These are phyloP conservation scores for Phataginus tetradactyla DNA, from an alignment of 2,797 vertebrate species.

Conservation along the genomic window DNA sequence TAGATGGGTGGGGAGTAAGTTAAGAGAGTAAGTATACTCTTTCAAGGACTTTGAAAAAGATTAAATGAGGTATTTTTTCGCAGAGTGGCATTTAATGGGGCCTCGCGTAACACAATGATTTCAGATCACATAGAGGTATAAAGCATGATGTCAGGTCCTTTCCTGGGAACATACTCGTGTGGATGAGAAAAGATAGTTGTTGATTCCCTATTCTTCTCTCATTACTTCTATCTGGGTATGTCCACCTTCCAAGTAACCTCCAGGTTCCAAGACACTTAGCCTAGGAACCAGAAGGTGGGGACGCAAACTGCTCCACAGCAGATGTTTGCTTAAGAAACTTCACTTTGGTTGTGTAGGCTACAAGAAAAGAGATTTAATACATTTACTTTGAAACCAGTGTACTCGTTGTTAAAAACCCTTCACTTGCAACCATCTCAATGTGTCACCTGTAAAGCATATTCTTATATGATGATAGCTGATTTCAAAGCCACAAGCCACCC, in stretches of 20 bases:
- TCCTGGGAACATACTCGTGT: not conserved
- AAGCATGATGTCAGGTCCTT: not conserved
- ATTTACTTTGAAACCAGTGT: not conserved
- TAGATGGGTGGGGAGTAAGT: not conserved
- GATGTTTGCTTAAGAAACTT: not conserved
- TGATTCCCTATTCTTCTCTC: not conserved
- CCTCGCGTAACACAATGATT: not conserved
- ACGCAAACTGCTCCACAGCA: not conserved
- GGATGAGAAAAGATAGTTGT: not conserved
- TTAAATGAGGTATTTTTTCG: not conserved
- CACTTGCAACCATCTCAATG: not conserved
- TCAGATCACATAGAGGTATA: not conserved
- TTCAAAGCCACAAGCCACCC: not conserved
- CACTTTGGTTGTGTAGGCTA: not conserved
- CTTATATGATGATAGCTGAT: not conserved
- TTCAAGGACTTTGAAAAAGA: not conserved
- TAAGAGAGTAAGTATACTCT: not conserved
- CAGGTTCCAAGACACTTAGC: not conserved
- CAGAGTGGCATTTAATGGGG: not conserved
- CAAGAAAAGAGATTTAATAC: not conserved
- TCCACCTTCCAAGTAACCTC: not conserved
- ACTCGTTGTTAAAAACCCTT: not conserved
- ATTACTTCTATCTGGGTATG: not conserved
- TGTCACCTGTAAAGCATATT: not conserved
- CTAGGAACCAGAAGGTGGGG: fast-evolving